Percentiles rank a stretch among this genome's conserved stretches.
These are phyloP conservation scores for Lithobates pipiens DNA, from an alignment of 2,797 vertebrate species.

Conservation along the genomic window DNA sequence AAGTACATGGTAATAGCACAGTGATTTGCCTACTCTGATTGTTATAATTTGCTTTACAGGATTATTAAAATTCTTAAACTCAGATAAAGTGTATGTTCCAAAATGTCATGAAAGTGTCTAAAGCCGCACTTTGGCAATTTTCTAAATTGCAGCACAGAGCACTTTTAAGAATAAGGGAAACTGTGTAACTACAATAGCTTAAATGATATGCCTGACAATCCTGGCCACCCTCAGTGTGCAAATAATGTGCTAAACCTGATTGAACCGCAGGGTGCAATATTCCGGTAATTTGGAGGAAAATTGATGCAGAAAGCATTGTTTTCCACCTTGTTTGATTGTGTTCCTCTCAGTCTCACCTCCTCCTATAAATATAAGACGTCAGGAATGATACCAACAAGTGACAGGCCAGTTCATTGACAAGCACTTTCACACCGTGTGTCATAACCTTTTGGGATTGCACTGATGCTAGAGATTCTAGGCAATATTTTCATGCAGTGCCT, in stretches of 20 bases:
- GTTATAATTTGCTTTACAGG: background rate
- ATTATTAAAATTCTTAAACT: background rate
- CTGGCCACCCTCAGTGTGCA: slow-evolving; percentile 31
- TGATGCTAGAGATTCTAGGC: too few relatives aligned
- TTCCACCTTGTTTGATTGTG: slow-evolving; percentile 29
- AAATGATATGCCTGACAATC: slow-evolving; percentile 11
- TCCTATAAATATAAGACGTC: slow-evolving; percentile 5
- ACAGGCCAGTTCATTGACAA: slow-evolving; percentile 12
- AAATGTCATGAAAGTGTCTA: background rate
- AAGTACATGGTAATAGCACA: background rate
- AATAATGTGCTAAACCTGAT: slow-evolving; percentile 37
- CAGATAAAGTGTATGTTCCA: background rate
- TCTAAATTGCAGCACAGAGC: slow-evolving; percentile 8
- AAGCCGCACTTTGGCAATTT: background rate
- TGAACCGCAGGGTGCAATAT: slow-evolving; percentile 40
- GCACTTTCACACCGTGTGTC: too few relatives aligned
- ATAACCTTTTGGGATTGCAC: too few relatives aligned
- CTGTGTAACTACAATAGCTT: background rate
- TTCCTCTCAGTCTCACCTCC: slow-evolving; percentile 1
- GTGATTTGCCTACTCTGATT: background rate
- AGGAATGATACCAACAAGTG: slow-evolving; percentile 1
- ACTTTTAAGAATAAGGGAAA: slow-evolving; percentile 4
- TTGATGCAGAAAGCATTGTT: slow-evolving; percentile 41
- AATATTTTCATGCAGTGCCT: too few relatives aligned
- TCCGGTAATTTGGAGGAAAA: slow-evolving; percentile 45